Evolutionary conservation across 2,113 vertebrate genomes (phyloP), one percentile per base, ranked within the genome.

Genomic region (Ammodramus savannarum): DNA sequence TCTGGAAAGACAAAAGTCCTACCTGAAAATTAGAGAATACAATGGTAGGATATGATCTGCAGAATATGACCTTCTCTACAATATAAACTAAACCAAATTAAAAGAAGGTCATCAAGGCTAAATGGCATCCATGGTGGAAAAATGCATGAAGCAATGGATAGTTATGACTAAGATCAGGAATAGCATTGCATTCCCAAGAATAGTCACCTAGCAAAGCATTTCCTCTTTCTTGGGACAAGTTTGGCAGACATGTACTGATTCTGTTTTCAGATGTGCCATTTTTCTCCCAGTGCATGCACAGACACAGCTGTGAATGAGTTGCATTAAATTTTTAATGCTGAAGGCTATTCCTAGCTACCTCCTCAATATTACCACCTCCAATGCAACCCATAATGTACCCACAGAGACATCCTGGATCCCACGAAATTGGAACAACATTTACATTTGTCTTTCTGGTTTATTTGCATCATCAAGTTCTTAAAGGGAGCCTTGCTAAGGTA

Each of bases 251-350:
- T 63, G 59, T 26, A 48, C n/a, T 0, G 0, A 68, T 82, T 89
- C n/a, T 66, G 51, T 65, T 95, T 88, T 76, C 76, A 80, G 3
- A 79, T 68, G 73, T 91, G 55, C 52, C 72, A 57, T 94, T 93
- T 66, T 55, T 92, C 62, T 82, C 74, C 77, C 65, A 74, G 29
- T 73, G 67, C 78, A 77, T 89, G 79, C 59, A 95, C 85, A 95
- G 46, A 74, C 71, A 93, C 85, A 89, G 68, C 79, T 95, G 76
- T 78, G 91, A 79, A 78, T 0, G 25, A 92, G 87, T 80, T 91
- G 54, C 49, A 89, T 91, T 96, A 90, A 96, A 96, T 96, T 97
- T 97, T 96, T 95, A 96, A 95, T 95, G 91, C 63, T 63, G 65
- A 54, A 83, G 82, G 73, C 82, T 96, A 88, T 93, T 93, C 89